Evolutionary conservation across 2,113 vertebrate species (phyloP), one percentile per base, ranked within the genome.

Genomic region (Andinoacara biseriatus): DNA sequence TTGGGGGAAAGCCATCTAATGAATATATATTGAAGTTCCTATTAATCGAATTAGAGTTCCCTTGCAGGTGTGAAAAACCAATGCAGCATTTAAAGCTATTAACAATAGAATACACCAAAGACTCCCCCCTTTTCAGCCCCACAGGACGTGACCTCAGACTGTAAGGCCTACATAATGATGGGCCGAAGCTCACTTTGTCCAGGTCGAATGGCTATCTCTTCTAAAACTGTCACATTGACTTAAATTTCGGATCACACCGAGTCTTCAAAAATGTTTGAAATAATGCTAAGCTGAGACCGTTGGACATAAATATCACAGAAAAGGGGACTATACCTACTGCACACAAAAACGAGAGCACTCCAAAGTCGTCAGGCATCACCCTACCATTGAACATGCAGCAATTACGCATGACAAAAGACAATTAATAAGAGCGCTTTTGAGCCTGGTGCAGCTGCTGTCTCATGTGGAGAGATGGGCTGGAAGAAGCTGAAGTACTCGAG

Each of bases 321-420:
- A 75, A 76, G 35, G 35, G 26, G 5, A 8, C 60, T 67, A 61
- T 65, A 84, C 31, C 83, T 77, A 46, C 80, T 61, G 33, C 40
- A 72, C n/a, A 74, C 75, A 43, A 46, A 58, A 85, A 82, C 54
- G 9, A 83, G 62, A 77, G 80, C 91, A 91, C 93, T 95, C 94
- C 94, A 95, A 95, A 95, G 84, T 95, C 91, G 93, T 92, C 92
- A 95, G 95, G 93, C 93, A 95, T 95, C 22, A 63, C 76, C 58
- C 78, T 38, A 75, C 89, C 72, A 97, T 96, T 97, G 96, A 97
- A 97, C 96, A 94, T 80, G 91, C 94, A 87, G 91, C 94, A 96
- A 95, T 96, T 99, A 97, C 96, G 97, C 97, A 97, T 97, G 96
- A 99, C 97, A 99, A 99, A 98, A 95, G 95, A 96, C 96, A 98